Conservation (phyloP, 1,140 invertebrate genomes). For the Rhynchophorus ferrugineus region DNA sequence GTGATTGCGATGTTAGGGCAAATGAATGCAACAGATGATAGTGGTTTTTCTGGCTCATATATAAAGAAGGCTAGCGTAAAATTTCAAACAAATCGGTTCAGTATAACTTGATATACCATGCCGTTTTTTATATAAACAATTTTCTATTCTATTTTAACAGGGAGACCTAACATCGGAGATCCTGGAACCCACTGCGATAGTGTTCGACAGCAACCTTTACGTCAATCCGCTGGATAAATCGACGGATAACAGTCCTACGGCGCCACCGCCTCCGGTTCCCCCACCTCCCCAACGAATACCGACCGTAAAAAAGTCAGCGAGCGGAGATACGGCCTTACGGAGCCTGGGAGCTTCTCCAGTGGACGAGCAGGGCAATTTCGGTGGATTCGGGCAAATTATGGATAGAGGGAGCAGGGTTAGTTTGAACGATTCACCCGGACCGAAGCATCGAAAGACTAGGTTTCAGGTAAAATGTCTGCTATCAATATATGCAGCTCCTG, state of each 20-base stretch:
- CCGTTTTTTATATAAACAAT: too few relatives aligned
- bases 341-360: conserved; percentile 46
- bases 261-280: conserved; percentile 17
- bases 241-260: conserved; percentile 40
- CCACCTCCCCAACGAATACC: conserved; percentile 36
- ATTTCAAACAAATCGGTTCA: too few relatives aligned
- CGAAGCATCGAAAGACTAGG: conserved; percentile 77
- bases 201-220: conserved; percentile 74
- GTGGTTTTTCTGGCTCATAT: too few relatives aligned
- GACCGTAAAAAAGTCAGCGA: conserved; percentile 67
- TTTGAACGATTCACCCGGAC: conserved; percentile 59
- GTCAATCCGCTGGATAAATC: conserved; percentile 79
- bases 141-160: too few relatives aligned
- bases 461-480: conserved; percentile 58
- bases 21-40: too few relatives aligned
- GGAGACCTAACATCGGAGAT: conserved; percentile 68
- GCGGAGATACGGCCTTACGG: conserved; percentile 60
- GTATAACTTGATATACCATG: too few relatives aligned
- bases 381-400: conserved; percentile 44
- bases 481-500: too few relatives aligned
- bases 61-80: too few relatives aligned
- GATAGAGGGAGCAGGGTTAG: conserved; percentile 54
- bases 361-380: conserved; percentile 44
- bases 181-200: conserved; percentile 42
- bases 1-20: too few relatives aligned